Percentiles rank a stretch among this genome's conserved stretches.
These are phyloP conservation scores for Anisognathus igniventris DNA, from an alignment of 2,797 vertebrate species.

Conservation along the genomic window DNA sequence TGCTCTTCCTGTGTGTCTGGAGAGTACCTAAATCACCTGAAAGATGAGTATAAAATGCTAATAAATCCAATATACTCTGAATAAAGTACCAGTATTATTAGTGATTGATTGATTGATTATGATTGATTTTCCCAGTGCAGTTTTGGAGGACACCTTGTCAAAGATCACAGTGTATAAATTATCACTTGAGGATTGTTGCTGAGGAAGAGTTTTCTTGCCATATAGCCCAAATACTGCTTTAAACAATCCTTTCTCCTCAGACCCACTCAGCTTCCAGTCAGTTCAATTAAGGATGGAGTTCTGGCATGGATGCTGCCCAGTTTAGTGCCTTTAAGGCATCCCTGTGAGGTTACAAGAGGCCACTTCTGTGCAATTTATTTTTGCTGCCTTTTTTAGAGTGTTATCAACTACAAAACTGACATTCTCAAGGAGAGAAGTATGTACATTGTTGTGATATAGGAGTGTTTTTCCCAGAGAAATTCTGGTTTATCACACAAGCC, in stretches of 20 bases:
- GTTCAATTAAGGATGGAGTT: neutral
- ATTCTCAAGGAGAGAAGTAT: conserved; percentile 13
- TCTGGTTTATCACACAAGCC: conserved; percentile 38
- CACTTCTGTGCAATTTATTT: conserved; percentile 26
- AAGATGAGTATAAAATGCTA: neutral
- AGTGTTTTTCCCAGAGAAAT: conserved; percentile 40
- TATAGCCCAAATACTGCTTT: neutral
- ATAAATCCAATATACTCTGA: neutral
- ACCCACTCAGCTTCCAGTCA: neutral
- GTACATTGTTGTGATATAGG: neutral
- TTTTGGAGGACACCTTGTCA: neutral
- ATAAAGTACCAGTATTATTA: neutral
- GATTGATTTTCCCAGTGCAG: neutral
- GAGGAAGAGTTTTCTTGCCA: neutral
- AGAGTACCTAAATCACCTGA: neutral
- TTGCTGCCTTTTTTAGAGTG: conserved; percentile 10
- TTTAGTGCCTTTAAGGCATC: conserved; percentile 67
- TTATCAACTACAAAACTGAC: neutral
- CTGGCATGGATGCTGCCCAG: conserved; percentile 13
- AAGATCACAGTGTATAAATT: neutral
- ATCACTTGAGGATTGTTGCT: neutral
- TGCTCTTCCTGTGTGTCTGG: neutral
- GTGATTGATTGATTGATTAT: neutral
- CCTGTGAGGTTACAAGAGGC: neutral
- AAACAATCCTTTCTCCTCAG: neutral